phyloP scores from a whole-genome alignment of 2,797 vertebrate genomes.

The Gymnoscopelus microlampas region DNA sequence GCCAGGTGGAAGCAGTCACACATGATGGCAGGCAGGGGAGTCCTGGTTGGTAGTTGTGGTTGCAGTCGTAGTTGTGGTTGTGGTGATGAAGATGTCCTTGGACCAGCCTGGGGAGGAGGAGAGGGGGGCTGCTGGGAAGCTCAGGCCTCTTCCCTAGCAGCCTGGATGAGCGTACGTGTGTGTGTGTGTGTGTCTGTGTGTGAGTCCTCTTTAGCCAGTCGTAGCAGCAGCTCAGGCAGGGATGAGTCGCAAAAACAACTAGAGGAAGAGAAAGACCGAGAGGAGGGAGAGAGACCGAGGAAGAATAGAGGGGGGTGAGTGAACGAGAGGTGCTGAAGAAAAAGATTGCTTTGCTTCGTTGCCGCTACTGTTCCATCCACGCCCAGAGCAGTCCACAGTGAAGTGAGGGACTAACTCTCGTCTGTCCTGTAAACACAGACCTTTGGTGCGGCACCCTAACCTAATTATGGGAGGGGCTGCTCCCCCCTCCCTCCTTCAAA shows the following conservation, averaged over 20 bases:
- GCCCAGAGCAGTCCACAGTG: conserved; percentile 74
- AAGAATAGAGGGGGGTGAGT: conserved; percentile 21
- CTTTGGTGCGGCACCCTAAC: conserved; percentile 79
- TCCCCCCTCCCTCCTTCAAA: conserved; percentile 34
- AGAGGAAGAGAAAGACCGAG: conserved; percentile 30
- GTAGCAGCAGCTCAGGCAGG: conserved; percentile 38
- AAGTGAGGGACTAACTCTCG: conserved; percentile 79
- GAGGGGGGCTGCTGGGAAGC: conserved; percentile 43
- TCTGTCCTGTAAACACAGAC: conserved; percentile 78
- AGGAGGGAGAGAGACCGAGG: conserved; percentile 40
- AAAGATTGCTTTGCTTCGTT: conserved; percentile 16
- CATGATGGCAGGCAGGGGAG: conserved; percentile 84
- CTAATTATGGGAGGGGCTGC: conserved; percentile 82
- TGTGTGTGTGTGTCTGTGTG: conserved; percentile 37
- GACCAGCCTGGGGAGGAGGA: conserved; percentile 20
- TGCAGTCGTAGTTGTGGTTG: conserved; percentile 13
- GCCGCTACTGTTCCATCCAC: conserved; percentile 73
- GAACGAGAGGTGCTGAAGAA: conserved; percentile 47
- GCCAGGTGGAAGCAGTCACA: conserved; percentile 99
- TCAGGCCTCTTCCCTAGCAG: conserved; percentile 34
- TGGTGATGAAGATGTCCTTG: too few species aligned
- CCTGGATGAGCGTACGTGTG: conserved; percentile 42
- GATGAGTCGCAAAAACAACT: conserved; percentile 68
- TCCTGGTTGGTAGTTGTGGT: background rate
- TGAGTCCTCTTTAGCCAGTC: conserved; percentile 40